A percentile compares a stretch with the other conserved stretches of the same genome.
Conservation (phyloP, 1,140 invertebrate genomes). For the Sitobion miscanthi region DNA sequence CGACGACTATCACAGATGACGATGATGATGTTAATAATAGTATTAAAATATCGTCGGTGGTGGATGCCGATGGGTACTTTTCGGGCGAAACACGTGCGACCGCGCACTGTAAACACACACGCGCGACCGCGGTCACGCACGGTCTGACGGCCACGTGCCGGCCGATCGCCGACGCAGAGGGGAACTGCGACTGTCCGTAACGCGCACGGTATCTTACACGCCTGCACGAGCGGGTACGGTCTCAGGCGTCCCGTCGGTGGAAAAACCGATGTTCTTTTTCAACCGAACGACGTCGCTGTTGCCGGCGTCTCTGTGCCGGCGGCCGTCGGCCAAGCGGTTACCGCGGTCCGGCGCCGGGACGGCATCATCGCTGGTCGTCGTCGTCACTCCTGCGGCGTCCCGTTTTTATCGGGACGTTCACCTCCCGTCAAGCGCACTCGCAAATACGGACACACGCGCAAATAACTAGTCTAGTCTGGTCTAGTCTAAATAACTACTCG, state of each 20-base stretch:
- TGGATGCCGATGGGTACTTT: not conserved
- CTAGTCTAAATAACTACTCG: too few species aligned
- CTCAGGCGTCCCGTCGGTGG: not conserved
- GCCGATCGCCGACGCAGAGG: not conserved
- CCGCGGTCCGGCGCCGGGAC: not conserved
- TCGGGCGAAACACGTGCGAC: not conserved
- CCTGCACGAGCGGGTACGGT: not conserved
- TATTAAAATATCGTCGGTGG: not conserved
- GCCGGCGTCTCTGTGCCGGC: not conserved
- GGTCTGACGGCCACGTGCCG: not conserved
- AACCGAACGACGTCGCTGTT: not conserved
- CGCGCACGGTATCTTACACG: not conserved
- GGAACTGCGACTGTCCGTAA: not conserved
- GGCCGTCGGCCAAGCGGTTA: not conserved
- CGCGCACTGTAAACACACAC: not conserved
- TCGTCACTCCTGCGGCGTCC: not conserved
- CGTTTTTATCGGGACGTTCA: not conserved
- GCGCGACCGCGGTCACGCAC: not conserved
- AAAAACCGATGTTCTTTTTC: not conserved
- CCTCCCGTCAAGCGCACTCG: too few species aligned
- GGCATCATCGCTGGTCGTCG: not conserved
- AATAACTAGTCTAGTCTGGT: too few species aligned
- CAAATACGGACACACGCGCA: not conserved
- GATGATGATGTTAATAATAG: not conserved
- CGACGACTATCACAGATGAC: not conserved